phyloP scores from a whole-genome alignment of 2,888 invertebrate species.

The Diarsia mendica region DNA sequence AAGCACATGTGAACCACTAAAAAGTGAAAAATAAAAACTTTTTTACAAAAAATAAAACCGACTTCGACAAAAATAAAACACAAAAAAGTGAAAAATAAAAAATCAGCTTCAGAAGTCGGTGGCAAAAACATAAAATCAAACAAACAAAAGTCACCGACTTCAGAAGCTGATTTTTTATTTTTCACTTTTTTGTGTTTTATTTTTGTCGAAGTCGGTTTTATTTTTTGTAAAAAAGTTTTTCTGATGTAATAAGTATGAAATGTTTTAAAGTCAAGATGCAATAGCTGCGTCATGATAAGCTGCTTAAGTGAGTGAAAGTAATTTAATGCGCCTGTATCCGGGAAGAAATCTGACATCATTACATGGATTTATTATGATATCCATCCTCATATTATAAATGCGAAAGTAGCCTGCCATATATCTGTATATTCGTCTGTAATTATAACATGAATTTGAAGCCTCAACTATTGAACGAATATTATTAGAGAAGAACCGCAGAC shows the following conservation, averaged over 20 bases:
- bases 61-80: no score
- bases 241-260: conserved; percentile 30
- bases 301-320: conserved; percentile 55
- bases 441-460: background rate
- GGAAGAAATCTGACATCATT: conserved; percentile 51
- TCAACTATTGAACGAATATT: background rate
- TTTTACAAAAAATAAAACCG: no score
- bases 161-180: no score
- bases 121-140: no score
- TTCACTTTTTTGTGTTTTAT: no score
- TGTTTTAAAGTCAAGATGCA: conserved; percentile 32
- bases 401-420: background rate
- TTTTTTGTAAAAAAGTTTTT: no score
- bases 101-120: no score
- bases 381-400: background rate
- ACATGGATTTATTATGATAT: conserved; percentile 46
- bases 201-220: no score
- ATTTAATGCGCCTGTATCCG: conserved; percentile 41
- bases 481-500: background rate
- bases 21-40: no score
- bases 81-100: no score
- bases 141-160: no score
- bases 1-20: no score
- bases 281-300: conserved; percentile 42
- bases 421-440: background rate